Base-by-base conservation (phyloP, 2,113 vertebrate species). In the Austrofundulus limnaeus region DNA sequence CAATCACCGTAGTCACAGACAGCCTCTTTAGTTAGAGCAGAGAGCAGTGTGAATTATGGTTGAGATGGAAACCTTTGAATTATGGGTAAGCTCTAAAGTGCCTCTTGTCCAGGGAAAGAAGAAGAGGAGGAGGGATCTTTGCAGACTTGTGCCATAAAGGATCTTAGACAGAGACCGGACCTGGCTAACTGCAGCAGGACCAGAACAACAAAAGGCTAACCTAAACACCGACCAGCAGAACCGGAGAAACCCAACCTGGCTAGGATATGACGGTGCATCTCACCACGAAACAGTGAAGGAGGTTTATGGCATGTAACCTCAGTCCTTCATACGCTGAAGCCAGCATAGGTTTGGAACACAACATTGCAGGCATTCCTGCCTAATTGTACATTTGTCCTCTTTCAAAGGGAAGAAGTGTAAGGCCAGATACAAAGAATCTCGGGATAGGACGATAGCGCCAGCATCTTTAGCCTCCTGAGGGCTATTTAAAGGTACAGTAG, bases 401-500 rank as follows among this genome's bases (percentile, higher is more conserved):
- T 88, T 87, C 81, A 91, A 92, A 86, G 86, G 75, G 70, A 82
- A 85, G 87, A 92, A 90, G 90, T 86, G 90, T 88, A 80, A 88
- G 86, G 89, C 87, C 90, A 89, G 85, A 89, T 89, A 85, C 87
- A 84, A 81, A 89, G 90, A 90, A 83, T 90, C 87, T 86, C 67
- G 86, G 87, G 88, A 90, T 84, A 88, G 85, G 87, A 79, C 82
- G 88, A 91, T 89, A 89, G 88, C 86, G 85, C 87, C 88, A 86
- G 87, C 88, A 90, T 91, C 88, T 88, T 83, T 77, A 83, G 83
- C 91, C 87, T 89, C 88, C 90, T 89, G 74, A 90, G 87, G 85
- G 90, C 90, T 93, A 93, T 93, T 93, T 93, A 91, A 92, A 92
- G 91, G 91, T 90, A 87, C 91, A 89, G 91, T 91, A 91, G 90